Evolutionary conservation across 2,113 vertebrate species (phyloP).

Genomic region (Butorides virescens): DNA sequence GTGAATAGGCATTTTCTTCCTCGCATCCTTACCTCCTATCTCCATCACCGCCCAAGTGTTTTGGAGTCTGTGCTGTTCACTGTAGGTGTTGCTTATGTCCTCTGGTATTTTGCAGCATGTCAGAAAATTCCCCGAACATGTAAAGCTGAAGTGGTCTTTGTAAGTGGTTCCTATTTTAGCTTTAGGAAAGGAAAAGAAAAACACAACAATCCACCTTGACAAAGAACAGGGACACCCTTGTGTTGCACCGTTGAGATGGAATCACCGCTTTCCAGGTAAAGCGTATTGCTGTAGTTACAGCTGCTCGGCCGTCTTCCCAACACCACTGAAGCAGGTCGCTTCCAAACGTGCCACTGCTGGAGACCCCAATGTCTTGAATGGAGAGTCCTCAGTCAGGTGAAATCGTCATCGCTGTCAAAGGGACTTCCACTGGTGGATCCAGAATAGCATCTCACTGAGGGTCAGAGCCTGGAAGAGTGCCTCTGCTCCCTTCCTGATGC

Average conservation of each 20-base stretch:
- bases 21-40: background rate
- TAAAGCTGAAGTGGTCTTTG: background rate
- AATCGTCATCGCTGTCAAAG: background rate
- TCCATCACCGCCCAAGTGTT: background rate
- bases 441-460: background rate
- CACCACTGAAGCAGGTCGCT: background rate
- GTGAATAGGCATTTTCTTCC: background rate
- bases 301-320: background rate
- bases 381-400: background rate
- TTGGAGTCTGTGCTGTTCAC: background rate
- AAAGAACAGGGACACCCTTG: background rate
- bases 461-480: background rate
- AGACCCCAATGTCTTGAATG: background rate
- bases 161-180: background rate
- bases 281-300: background rate
- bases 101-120: background rate
- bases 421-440: background rate
- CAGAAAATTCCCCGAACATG: background rate
- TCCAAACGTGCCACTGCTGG: background rate
- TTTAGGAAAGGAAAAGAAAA: background rate
- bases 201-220: background rate
- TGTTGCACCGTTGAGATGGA: background rate
- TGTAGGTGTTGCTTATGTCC: background rate
- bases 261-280: background rate
- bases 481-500: background rate